phyloP scores from a whole-genome alignment of 2,888 invertebrate genomes.

The Suillia variegata region DNA sequence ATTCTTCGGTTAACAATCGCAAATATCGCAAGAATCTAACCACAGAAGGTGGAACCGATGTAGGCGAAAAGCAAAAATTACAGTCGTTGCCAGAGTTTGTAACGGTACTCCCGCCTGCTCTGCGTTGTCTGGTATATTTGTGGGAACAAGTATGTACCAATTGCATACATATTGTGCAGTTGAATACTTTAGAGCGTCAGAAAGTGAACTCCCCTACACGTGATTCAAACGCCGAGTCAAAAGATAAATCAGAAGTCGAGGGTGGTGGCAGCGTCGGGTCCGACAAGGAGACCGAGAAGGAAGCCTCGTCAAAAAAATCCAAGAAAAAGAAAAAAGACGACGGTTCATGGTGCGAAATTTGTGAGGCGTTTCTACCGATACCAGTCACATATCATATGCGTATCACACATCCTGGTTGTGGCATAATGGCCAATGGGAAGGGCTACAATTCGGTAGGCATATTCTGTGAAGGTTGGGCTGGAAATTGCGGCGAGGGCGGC shows the following conservation, averaged over 20 bases:
- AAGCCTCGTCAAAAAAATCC: constrained; percentile 50
- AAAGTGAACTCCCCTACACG: constrained; percentile 44
- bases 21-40: constrained; percentile 63
- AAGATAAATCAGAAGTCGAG: constrained; percentile 34
- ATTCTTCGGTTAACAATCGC: constrained; percentile 78
- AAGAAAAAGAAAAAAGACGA: constrained; percentile 60
- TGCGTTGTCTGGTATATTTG: constrained; percentile 83
- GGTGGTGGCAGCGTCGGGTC: too few relatives aligned
- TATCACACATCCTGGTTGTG: constrained; percentile 88
- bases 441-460: constrained; percentile 92
- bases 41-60: constrained; percentile 34
- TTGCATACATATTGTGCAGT: constrained; percentile 68
- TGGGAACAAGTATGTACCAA: constrained; percentile 85
- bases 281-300: constrained; percentile 42
- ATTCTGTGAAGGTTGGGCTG: constrained; percentile 87
- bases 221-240: constrained; percentile 26
- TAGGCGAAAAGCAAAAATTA: constrained; percentile 47
- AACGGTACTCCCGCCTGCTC: constrained; percentile 82
- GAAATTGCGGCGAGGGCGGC: constrained; percentile 86
- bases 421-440: constrained; percentile 80
- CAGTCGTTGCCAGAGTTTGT: constrained; percentile 64
- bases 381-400: constrained; percentile 94
- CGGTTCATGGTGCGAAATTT: constrained; percentile 78
- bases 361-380: constrained; percentile 74
- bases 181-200: constrained; percentile 54